Evolutionary conservation across 2,113 vertebrate species (phyloP).

Genomic region (Ictalurus punctatus): DNA sequence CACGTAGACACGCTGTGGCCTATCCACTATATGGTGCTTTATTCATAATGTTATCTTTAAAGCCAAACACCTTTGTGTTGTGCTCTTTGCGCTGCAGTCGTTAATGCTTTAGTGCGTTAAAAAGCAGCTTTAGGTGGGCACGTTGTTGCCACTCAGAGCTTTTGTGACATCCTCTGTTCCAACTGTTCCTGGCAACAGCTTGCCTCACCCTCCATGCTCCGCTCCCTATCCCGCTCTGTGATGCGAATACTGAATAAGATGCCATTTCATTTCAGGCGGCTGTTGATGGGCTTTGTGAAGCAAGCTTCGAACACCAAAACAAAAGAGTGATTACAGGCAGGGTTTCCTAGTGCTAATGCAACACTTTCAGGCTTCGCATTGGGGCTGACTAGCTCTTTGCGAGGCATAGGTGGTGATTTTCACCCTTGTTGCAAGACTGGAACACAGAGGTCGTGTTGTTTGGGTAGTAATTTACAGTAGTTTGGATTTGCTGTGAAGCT

Average conservation of each 20-base stretch:
- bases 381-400: conserved; percentile 27
- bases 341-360: conserved; percentile 35
- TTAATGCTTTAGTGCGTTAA: conserved; percentile 22
- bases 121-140: conserved; percentile 33
- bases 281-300: conserved; percentile 72
- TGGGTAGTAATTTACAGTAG: conserved; percentile 28
- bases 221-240: conserved; percentile 71
- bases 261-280: conserved; percentile 77
- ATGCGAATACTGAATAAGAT: conserved; percentile 80
- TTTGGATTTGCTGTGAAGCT: conserved; percentile 1
- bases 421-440: background rate
- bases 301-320: conserved; percentile 60
- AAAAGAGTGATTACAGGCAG: conserved; percentile 54
- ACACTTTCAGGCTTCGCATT: conserved; percentile 24
- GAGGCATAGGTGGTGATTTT: conserved; percentile 25
- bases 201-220: conserved; percentile 57
- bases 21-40: background rate
- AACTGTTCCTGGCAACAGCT: conserved; percentile 71
- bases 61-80: background rate
- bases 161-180: conserved; percentile 67
- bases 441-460: conserved; percentile 18
- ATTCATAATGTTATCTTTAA: background rate
- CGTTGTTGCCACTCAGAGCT: conserved; percentile 54
- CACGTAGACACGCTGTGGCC: background rate
- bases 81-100: background rate